Percentiles rank a stretch among this genome's conserved stretches.
These are phyloP conservation scores for Gadopsis bispinosus DNA, from an alignment of 2,797 vertebrate species.

Conservation along the genomic window DNA sequence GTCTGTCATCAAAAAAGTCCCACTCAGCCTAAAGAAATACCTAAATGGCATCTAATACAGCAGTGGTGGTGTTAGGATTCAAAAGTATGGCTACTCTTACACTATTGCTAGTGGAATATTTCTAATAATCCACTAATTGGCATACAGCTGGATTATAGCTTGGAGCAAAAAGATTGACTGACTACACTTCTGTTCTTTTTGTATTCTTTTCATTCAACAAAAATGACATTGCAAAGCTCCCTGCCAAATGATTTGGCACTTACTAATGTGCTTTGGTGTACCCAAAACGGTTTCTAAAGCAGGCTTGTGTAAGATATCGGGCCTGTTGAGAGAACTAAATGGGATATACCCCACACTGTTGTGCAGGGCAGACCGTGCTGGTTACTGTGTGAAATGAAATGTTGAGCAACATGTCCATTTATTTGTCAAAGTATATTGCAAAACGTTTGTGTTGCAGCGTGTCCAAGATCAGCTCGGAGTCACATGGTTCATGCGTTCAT, in stretches of 20 bases:
- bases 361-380: neutral
- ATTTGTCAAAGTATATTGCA: neutral
- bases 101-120: neutral
- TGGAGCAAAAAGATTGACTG: neutral
- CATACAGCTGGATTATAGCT: neutral
- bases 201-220: slow-evolving; percentile 12
- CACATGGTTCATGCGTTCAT: neutral
- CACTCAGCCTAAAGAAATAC: neutral
- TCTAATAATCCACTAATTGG: neutral
- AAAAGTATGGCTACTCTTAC: neutral
- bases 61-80: neutral
- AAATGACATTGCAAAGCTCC: slow-evolving; percentile 6
- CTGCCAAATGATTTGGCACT: slow-evolving; percentile 29
- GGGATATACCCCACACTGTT: neutral
- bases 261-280: slow-evolving; percentile 6
- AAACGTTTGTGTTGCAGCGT: neutral
- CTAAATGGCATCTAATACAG: neutral
- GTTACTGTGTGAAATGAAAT: neutral
- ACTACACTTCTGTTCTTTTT: slow-evolving; percentile 9
- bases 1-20: neutral
- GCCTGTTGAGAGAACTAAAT: neutral
- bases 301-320: neutral
- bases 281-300: slow-evolving; percentile 13
- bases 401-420: neutral
- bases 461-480: neutral